These are phyloP conservation scores for Patella caerulea DNA, from an alignment of 2,888 invertebrate species.

Conservation along the genomic window DNA sequence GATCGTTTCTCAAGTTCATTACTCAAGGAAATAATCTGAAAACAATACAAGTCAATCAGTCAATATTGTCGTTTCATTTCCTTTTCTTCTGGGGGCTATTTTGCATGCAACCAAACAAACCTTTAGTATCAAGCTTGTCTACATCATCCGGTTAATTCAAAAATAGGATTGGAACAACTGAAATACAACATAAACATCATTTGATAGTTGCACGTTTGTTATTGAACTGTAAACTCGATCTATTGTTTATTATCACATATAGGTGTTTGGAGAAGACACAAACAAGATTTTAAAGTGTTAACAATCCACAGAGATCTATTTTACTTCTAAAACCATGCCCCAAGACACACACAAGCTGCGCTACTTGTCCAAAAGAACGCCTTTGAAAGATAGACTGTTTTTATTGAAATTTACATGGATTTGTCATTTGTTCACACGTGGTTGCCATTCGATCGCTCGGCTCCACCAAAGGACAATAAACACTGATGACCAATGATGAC, in stretches of 20 bases:
- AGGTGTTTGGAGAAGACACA: background rate
- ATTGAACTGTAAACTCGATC: background rate
- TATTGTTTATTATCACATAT: conserved; percentile 1
- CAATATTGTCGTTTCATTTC: conserved; percentile 6
- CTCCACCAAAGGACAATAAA: conserved; percentile 1
- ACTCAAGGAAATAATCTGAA: background rate
- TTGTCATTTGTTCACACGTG: conserved; percentile 2
- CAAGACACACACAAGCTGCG: conserved; percentile 4
- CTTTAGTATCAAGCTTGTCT: background rate
- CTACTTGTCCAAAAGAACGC: background rate
- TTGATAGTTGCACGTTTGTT: background rate
- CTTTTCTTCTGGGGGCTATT: background rate
- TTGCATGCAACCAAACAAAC: background rate
- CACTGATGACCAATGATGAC: conserved; percentile 9
- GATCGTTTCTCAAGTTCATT: background rate
- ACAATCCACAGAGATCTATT: background rate
- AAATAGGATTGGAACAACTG: background rate
- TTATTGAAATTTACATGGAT: too few relatives aligned
- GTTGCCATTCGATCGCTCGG: background rate
- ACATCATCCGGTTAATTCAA: conserved; percentile 4
- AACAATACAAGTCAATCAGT: background rate
- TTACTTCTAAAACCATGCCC: background rate
- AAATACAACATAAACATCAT: background rate
- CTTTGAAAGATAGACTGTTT: too few relatives aligned
- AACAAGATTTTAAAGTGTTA: too few relatives aligned